A percentile compares a stretch with the other conserved stretches of the same genome.
Evolutionary conservation across 1,140 invertebrate genomes (phyloP).

Genomic region (Bathynomus jamesi): DNA sequence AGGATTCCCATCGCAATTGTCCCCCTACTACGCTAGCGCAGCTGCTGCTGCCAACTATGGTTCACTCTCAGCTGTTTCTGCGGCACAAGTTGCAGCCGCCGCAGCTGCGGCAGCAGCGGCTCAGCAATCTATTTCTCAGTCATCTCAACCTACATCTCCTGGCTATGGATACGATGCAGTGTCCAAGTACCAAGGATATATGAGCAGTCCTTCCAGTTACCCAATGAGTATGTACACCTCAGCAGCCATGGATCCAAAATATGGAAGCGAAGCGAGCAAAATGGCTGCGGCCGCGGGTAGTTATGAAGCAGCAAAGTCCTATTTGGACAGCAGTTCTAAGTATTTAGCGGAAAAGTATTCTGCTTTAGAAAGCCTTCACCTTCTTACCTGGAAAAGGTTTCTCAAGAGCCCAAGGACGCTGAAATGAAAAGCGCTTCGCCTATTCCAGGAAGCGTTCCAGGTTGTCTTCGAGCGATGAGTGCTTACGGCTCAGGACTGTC

Average conservation of each 20-base stretch:
- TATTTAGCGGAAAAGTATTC: slow-evolving; percentile 21
- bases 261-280: slow-evolving; percentile 28
- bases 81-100: slow-evolving; percentile 17
- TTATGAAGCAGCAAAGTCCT: slow-evolving; percentile 21
- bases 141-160: slow-evolving; percentile 17
- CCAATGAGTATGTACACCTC: slow-evolving; percentile 29
- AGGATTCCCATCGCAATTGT: slow-evolving; percentile 28
- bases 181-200: slow-evolving; percentile 29
- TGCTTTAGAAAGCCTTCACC: slow-evolving; percentile 20
- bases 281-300: slow-evolving; percentile 52
- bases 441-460: neutral
- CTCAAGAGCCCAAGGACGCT: slow-evolving; percentile 25
- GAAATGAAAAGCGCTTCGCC: slow-evolving; percentile 31
- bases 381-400: slow-evolving; percentile 21
- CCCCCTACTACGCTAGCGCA: slow-evolving; percentile 31
- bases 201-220: slow-evolving; percentile 24
- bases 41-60: slow-evolving; percentile 33
- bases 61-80: slow-evolving; percentile 31
- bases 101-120: slow-evolving; percentile 25
- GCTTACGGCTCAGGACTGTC: slow-evolving; percentile 22
- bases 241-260: slow-evolving; percentile 49
- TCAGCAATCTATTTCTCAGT: slow-evolving; percentile 22
- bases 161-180: slow-evolving; percentile 23
- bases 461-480: slow-evolving; percentile 10
- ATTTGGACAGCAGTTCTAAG: slow-evolving; percentile 20